Evolutionary conservation across 2,113 vertebrate genomes (phyloP).

Genomic region (Rhegmatorhina hoffmannsi): DNA sequence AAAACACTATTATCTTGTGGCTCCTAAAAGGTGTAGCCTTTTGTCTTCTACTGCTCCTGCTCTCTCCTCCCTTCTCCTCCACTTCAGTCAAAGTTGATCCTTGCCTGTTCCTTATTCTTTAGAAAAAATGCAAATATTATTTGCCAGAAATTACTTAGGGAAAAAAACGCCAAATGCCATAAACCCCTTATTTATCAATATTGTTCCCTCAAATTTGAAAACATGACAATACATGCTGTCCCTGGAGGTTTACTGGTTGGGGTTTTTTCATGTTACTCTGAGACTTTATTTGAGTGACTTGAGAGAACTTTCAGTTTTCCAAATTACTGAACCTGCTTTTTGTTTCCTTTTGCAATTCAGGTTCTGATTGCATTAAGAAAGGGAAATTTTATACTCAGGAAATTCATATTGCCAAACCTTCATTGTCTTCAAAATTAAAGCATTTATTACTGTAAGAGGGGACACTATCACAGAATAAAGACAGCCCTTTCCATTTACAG

Average conservation of each 20-base stretch:
- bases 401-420: background rate
- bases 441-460: background rate
- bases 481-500: background rate
- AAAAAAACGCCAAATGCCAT: background rate
- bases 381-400: background rate
- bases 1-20: background rate
- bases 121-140: background rate
- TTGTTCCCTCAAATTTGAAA: background rate
- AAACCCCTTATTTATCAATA: background rate
- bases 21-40: background rate
- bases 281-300: background rate
- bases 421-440: background rate
- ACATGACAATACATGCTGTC: background rate
- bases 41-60: background rate
- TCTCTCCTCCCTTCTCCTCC: background rate
- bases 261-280: background rate
- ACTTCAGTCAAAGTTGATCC: background rate
- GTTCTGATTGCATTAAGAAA: background rate
- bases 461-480: background rate
- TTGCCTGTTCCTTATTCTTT: background rate
- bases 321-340: background rate
- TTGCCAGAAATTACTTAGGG: background rate
- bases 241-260: background rate
- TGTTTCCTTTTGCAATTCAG: background rate
- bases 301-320: background rate